These are phyloP conservation scores for Pelvicachromis taeniatus DNA, from an alignment of 2,113 vertebrate genomes.

Conservation along the genomic window DNA sequence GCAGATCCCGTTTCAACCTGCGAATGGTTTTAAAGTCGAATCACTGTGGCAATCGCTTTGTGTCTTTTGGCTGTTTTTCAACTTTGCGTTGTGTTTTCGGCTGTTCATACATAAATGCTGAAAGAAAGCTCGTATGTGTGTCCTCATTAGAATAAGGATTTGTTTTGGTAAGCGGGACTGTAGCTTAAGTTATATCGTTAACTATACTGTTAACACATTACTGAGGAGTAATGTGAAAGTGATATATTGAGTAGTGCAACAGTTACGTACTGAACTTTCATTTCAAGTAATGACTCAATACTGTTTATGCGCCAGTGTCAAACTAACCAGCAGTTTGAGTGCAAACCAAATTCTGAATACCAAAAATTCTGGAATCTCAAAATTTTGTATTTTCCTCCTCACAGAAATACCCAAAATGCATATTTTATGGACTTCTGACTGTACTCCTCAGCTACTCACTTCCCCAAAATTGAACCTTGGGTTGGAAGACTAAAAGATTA, in stretches of 20 bases:
- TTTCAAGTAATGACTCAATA: background rate
- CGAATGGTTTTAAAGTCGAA: background rate
- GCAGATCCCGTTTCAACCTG: background rate
- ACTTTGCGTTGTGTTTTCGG: background rate
- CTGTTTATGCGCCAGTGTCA: background rate
- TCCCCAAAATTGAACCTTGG: background rate
- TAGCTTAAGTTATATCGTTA: background rate
- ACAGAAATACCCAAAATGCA: background rate
- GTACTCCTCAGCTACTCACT: background rate
- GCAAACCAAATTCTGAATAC: background rate
- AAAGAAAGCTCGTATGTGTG: background rate
- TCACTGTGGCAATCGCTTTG: background rate
- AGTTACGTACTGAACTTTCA: background rate
- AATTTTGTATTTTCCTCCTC: background rate
- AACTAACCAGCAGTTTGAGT: background rate
- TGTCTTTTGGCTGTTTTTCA: background rate
- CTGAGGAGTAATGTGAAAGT: background rate
- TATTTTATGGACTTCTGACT: background rate
- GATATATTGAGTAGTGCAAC: background rate
- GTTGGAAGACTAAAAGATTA: too few relatives aligned
- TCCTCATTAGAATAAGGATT: background rate
- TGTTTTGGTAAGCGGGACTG: background rate
- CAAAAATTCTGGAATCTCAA: background rate
- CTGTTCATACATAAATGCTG: background rate
- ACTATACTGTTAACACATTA: background rate